Conservation (phyloP, 2,888 invertebrate species). For the Arge pagana region DNA sequence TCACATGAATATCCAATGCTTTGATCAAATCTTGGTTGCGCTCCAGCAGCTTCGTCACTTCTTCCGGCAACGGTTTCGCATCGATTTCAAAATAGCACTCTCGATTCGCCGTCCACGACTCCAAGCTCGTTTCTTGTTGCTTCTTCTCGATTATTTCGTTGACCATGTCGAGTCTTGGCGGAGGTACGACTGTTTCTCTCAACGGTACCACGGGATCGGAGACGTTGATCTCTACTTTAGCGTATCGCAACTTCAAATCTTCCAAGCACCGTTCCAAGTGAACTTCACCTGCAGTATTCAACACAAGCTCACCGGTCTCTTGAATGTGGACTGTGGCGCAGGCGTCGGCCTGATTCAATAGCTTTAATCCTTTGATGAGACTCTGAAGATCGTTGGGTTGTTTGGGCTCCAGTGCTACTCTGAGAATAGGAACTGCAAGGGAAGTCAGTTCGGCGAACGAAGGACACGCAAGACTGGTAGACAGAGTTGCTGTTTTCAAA, state of each 20-base stretch:
- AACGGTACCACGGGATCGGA: constrained; percentile 97
- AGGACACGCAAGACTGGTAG: constrained; percentile 79
- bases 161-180: constrained; percentile 81
- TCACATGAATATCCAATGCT: constrained; percentile 62
- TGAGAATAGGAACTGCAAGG: constrained; percentile 83
- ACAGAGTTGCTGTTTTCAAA: constrained; percentile 88
- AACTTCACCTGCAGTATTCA: constrained; percentile 95
- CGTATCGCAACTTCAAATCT: constrained; percentile 84
- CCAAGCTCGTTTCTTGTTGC: constrained; percentile 54
- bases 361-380: constrained; percentile 75
- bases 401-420: constrained; percentile 91
- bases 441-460: constrained; percentile 83
- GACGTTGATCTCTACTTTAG: constrained; percentile 83
- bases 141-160: constrained; percentile 80
- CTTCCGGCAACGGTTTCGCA: constrained; percentile 76
- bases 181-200: constrained; percentile 87
- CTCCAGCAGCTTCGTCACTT: constrained; percentile 73
- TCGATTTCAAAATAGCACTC: constrained; percentile 73
- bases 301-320: constrained; percentile 93
- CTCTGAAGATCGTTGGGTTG: constrained; percentile 78
- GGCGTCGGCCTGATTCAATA: constrained; percentile 93
- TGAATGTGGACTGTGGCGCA: constrained; percentile 89
- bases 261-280: constrained; percentile 95
- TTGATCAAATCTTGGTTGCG: constrained; percentile 73
- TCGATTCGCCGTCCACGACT: constrained; percentile 70